A percentile compares a stretch with the other conserved stretches of the same genome.
phyloP scores from a whole-genome alignment of 2,113 vertebrate species.

The Cranoglanis bouderius region DNA sequence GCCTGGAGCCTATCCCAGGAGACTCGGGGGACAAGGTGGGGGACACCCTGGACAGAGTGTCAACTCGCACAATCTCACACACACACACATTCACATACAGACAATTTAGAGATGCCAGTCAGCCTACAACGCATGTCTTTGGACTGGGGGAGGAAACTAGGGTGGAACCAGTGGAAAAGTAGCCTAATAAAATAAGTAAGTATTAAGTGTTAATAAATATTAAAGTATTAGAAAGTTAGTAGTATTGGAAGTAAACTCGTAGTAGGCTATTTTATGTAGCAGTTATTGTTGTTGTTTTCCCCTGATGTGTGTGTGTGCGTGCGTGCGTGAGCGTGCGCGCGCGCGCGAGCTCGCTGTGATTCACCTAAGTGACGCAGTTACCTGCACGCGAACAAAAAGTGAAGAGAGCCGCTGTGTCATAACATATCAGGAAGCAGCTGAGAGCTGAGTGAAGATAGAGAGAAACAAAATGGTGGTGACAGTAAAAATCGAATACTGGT shows the following conservation, averaged over 20 bases:
- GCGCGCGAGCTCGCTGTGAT: neutral
- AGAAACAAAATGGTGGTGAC: constrained; percentile 1
- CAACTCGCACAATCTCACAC: too few relatives aligned
- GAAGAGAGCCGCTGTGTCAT: neutral
- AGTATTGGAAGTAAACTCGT: neutral
- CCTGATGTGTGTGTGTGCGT: neutral
- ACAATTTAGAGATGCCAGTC: too few relatives aligned
- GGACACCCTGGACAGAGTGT: too few relatives aligned
- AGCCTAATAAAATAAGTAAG: neutral
- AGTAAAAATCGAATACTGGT: constrained; percentile 44
- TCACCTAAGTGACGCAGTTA: neutral
- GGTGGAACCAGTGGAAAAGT: neutral
- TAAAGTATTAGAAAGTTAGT: neutral
- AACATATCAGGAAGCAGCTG: neutral
- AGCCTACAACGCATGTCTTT: too few relatives aligned
- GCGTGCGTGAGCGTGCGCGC: neutral
- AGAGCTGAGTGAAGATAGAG: neutral
- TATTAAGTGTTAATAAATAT: neutral
- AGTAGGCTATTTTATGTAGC: neutral
- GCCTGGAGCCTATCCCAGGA: too few relatives aligned
- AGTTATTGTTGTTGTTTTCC: too few relatives aligned
- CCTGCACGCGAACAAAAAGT: neutral
- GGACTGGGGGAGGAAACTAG: too few relatives aligned
- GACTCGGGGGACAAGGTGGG: too few relatives aligned
- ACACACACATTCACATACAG: too few relatives aligned